Conservation (phyloP, 1,140 invertebrate genomes). For the Trialeurodes vaporariorum region DNA sequence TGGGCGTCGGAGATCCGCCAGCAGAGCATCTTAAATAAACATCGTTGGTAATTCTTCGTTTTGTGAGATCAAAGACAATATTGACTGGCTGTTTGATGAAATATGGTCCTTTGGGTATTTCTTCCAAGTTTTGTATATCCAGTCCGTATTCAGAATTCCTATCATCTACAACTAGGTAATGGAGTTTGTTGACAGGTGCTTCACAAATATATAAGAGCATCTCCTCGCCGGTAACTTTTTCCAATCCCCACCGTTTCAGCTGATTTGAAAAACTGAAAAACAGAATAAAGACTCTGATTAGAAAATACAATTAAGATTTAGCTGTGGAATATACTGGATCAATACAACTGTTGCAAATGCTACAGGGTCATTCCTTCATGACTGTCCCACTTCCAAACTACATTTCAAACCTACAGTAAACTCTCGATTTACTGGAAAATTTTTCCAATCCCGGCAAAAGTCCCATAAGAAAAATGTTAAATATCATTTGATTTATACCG, state of each 20-base stretch:
- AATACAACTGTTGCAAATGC: too few species aligned
- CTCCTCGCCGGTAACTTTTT: conserved; percentile 62
- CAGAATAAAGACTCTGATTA: conserved; percentile 28
- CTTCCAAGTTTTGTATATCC: conserved; percentile 55
- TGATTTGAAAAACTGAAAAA: conserved; percentile 56
- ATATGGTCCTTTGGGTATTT: conserved; percentile 73
- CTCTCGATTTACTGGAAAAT: background rate
- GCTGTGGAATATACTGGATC: too few species aligned
- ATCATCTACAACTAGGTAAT: conserved; percentile 54
- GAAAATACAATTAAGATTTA: background rate
- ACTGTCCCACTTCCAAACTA: background rate
- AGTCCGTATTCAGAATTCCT: conserved; percentile 74
- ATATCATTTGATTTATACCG: too few species aligned
- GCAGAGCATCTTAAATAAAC: conserved; percentile 70
- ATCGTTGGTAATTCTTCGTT: conserved; percentile 53
- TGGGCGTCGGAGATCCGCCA: conserved; percentile 76
- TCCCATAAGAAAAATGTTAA: background rate
- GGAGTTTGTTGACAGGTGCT: conserved; percentile 51
- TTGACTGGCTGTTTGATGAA: conserved; percentile 74
- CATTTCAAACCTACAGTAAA: background rate
- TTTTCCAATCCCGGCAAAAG: too few species aligned
- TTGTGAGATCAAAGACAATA: conserved; percentile 72
- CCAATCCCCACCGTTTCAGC: conserved; percentile 68
- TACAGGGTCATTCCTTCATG: background rate
- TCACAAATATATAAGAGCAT: conserved; percentile 79